Evolutionary conservation across 2,888 invertebrate genomes (phyloP).

Genomic region (Lomographa bimaculata): DNA sequence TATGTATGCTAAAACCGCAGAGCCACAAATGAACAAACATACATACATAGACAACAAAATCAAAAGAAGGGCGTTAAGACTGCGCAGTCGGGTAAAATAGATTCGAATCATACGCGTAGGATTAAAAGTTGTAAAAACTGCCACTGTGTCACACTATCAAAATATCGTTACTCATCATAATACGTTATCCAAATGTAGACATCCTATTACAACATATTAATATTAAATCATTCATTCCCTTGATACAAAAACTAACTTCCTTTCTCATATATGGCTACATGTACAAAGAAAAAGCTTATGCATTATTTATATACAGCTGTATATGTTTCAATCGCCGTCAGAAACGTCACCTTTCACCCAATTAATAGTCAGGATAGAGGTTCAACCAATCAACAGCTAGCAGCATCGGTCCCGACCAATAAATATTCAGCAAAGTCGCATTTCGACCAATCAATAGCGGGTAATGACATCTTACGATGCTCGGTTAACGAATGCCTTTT

Average conservation of each 20-base stretch:
- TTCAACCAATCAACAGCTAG: conserved; percentile 10
- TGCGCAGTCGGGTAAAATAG: no score
- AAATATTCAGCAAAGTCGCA: conserved; percentile 6
- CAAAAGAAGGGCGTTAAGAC: no score
- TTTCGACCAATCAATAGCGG: conserved; percentile 19
- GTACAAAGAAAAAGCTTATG: conserved; percentile 8
- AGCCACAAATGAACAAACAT: no score
- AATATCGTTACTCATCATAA: no score
- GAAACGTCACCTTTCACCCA: conserved; percentile 1
- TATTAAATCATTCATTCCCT: conserved; percentile 6
- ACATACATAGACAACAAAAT: no score
- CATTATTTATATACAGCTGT: conserved; percentile 15
- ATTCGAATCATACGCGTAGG: no score
- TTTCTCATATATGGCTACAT: conserved; percentile 6
- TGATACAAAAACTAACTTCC: conserved; percentile 3
- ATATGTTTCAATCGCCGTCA: conserved; percentile 1
- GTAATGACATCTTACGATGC: conserved; percentile 23
- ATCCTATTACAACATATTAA: conserved; percentile 9
- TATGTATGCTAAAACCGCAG: no score
- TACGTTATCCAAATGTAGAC: not conserved
- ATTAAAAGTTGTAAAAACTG: no score
- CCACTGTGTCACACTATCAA: no score
- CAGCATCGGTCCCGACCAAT: conserved; percentile 8
- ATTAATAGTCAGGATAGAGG: conserved; percentile 1
- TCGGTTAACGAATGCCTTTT: conserved; percentile 24